Base-by-base conservation (phyloP, 2,113 vertebrate genomes). In the Polypterus bichir region DNA sequence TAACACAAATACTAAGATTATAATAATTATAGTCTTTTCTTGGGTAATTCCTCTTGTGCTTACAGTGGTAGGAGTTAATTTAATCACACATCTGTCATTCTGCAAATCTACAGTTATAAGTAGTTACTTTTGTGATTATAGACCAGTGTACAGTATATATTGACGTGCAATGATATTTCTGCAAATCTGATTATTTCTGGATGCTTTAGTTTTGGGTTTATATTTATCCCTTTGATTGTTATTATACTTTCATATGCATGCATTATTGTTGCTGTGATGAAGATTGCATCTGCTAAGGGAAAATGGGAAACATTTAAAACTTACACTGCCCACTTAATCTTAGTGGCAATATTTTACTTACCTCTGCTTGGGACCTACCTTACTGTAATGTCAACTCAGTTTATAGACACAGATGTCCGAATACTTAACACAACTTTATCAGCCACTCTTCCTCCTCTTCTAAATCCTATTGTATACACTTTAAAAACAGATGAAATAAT, bases 101-200 rank as follows among this genome's bases (percentile, higher is more conserved):
- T 85, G 83, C 56, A 70, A 52, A 3, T 82, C 81, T 3, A 61
- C 79, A 1, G 52, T 3, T 4, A 75, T 83, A 61, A 70, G 73
- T 59, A 83, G 83, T 27, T 85, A 81, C 63, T 85, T 85, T 69
- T 81, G 83, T 59, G 81, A 83, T 60, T 83, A 77, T 46, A 71
- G 77, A 1, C 81, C 79, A 44, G 73, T 79, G 64, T 81, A 80
- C 45, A 61, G 64, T 81, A 80, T 46, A 61, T 72, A 61, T 73
- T 83, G 0, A 71, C 83, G 8, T 85, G 81, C 60, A 80, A 75
- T 3, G 72, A 83, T 60, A 59, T 65, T 48, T 53, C 73, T 1
- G 0, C 76, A 62, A 79, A 82, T 8, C 81, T 76, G 79, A 55
- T 49, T 6, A 7, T 10, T 1, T 67, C 68, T 0, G 66, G 71